Evolutionary conservation across 2,888 invertebrate species (phyloP), one percentile per base, ranked within the genome.

Genomic region (Ophraella communa): DNA sequence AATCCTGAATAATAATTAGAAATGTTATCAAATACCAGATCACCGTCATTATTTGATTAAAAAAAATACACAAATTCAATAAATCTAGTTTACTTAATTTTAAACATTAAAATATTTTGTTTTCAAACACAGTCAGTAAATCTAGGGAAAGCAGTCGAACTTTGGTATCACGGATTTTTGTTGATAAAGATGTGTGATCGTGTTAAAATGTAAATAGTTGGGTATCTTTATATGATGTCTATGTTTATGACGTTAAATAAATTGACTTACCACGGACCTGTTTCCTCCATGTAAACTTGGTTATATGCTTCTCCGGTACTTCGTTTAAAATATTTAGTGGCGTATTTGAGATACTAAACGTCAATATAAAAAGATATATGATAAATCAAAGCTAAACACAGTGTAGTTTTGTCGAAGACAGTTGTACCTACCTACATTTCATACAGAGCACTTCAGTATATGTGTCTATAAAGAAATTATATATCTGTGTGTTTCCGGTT

Each of bases 301-400:
- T 63, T 55, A 52, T 59, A 51, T 52, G 44, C 55, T 24, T 55
- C 52, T 59, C 45, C 51, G 54, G 45, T 56, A 64, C 55, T 55
- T 35, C 57, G 53, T 64, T 60, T 52, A 24, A 55, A 47, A 65
- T 65, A 57, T 61, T 64, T 65, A 65, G 65, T 57, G 61, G 35
- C 52, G 35, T 47, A 65, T 61, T 61, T 65, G 39, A 65, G 57
- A 65, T 57, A 61, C 65, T 57, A 49, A 61, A 65, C 61, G 65
- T 61, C 65, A 65, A 57, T 57, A 47, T 49, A 20, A 35, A 45
- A 49, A 33, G 47, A 57, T 47, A 57, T 10, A 47, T 42, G 49
- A 57, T 57, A 57, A 57, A 57, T 57, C 57, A 57, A 57, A 57
- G 18, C 45, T 56, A 45, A 45, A 14, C 27, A 56, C 18, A 45